Conservation (phyloP, 2,113 vertebrate species). For the Channa maculata region DNA sequence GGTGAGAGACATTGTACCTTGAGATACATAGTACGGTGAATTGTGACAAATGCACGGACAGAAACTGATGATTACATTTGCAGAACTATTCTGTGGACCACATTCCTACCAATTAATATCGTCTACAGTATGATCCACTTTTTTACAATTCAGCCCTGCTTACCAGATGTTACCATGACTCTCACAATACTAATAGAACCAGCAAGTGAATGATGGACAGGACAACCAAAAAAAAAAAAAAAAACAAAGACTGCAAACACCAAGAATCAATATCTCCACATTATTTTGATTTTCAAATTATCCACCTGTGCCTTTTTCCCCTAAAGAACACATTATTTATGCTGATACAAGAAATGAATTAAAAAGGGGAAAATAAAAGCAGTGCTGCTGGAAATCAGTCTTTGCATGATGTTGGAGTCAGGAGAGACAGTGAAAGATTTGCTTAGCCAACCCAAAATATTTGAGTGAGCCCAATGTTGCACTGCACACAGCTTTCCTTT, state of each 20-base stretch:
- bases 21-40: conserved; percentile 14
- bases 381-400: conserved; percentile 69
- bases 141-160: neutral
- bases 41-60: neutral
- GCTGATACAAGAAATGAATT: conserved; percentile 28
- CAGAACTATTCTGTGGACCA: conserved; percentile 4
- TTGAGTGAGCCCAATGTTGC: conserved; percentile 22
- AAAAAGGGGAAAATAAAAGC: conserved; percentile 52
- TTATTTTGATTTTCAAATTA: conserved; percentile 19
- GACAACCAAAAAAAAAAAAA: neutral
- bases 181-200: conserved; percentile 8
- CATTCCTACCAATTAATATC: neutral
- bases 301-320: conserved; percentile 22
- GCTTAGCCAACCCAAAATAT: conserved; percentile 24
- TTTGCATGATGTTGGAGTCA: conserved; percentile 66
- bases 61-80: neutral
- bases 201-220: conserved; percentile 9
- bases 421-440: conserved; percentile 71
- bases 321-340: conserved; percentile 53
- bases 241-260: conserved; percentile 38
- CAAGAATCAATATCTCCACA: conserved; percentile 21
- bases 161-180: neutral
- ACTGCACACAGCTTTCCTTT: conserved; percentile 18
- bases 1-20: conserved; percentile 18
- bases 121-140: conserved; percentile 3